Percentiles rank a stretch among this genome's conserved stretches.
phyloP scores from a whole-genome alignment of 2,113 vertebrate genomes.

The Dasypus novemcinctus region DNA sequence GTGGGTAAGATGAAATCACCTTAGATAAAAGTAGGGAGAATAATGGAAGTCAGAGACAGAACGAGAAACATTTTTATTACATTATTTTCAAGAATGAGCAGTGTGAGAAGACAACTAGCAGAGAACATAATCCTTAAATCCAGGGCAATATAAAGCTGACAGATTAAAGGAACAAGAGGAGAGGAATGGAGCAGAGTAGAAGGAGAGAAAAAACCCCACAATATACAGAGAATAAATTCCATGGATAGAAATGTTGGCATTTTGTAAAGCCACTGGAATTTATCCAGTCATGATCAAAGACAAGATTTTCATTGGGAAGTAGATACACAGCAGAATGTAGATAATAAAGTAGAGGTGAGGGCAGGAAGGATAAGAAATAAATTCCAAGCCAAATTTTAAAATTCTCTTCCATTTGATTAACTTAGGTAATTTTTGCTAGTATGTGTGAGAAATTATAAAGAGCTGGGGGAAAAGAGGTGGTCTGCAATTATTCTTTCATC shows the following conservation, averaged over 20 bases:
- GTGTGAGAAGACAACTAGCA: neutral
- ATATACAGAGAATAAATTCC: neutral
- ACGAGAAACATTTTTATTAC: neutral
- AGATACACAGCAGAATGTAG: neutral
- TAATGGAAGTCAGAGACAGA: neutral
- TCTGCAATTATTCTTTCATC: neutral
- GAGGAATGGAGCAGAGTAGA: neutral
- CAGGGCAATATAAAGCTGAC: neutral
- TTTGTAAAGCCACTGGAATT: neutral
- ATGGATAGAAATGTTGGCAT: neutral
- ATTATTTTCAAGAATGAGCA: neutral
- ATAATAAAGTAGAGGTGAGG: fast-evolving
- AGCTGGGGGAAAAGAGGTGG: neutral
- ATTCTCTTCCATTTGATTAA: neutral
- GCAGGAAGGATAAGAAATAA: neutral
- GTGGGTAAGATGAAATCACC: neutral
- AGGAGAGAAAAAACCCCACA: neutral
- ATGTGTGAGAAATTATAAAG: neutral
- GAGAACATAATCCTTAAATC: neutral
- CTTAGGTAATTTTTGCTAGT: neutral
- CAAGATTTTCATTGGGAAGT: neutral
- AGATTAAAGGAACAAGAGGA: neutral
- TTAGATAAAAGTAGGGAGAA: neutral
- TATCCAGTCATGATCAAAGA: neutral
- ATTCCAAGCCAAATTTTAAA: neutral